A percentile compares a stretch with the other conserved stretches of the same genome.
Conservation (phyloP, 2,113 vertebrate species). For the Equus przewalskii region DNA sequence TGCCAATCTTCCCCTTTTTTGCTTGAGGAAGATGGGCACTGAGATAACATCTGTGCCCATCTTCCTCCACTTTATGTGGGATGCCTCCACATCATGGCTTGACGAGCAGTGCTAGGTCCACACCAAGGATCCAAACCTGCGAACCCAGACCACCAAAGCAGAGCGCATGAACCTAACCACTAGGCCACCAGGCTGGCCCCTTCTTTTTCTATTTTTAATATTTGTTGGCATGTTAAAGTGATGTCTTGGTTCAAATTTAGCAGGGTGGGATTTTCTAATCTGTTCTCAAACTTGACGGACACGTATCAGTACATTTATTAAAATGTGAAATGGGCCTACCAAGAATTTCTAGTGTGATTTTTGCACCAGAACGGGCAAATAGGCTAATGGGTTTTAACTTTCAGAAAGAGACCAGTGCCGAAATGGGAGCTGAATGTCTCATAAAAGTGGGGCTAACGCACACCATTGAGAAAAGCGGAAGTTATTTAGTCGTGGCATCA, state of each 20-base stretch:
- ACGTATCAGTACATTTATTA: not conserved
- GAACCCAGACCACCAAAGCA: too few relatives aligned
- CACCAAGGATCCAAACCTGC: too few relatives aligned
- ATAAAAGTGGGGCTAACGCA: not conserved
- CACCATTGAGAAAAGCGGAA: not conserved
- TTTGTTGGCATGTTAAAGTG: not conserved
- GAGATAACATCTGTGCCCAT: too few relatives aligned
- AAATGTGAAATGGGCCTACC: not conserved
- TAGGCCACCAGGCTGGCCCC: too few relatives aligned
- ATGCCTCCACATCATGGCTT: too few relatives aligned
- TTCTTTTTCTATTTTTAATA: not conserved
- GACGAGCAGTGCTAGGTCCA: too few relatives aligned
- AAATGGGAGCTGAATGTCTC: not conserved
- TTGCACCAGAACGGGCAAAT: not conserved
- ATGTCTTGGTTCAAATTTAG: not conserved
- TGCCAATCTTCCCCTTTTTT: too few relatives aligned
- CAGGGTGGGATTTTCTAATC: not conserved
- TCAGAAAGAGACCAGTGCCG: not conserved
- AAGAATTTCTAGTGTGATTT: not conserved
- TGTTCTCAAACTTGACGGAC: not conserved
- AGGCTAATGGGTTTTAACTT: not conserved
- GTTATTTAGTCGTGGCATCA: not conserved
- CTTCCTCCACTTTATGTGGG: too few relatives aligned
- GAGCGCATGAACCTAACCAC: too few relatives aligned
- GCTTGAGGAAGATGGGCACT: too few relatives aligned